Base-by-base conservation (phyloP, 2,113 vertebrate genomes). In the Lipotes vexillifer region DNA sequence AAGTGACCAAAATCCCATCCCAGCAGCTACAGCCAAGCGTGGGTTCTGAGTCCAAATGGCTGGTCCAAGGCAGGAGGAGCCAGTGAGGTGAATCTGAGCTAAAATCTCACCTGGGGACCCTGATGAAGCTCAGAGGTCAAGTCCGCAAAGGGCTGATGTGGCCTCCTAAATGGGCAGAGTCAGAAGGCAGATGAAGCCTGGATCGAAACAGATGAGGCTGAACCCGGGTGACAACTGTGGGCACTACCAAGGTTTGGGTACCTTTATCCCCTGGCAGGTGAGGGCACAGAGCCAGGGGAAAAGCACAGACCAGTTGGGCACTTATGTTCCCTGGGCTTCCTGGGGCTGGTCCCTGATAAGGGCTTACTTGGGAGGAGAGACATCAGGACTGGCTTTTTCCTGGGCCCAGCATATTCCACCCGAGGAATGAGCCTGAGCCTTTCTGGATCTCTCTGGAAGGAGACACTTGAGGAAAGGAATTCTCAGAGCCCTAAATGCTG, bases 161-260 rank as follows among this genome's bases (percentile, higher is more conserved):
- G 55, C 17, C 55, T 33, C 33, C 31, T 68, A 49, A 68, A 2
- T 17, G 29, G n/a, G 72, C 68, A 74, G n/a, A 61, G n/a, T n/a
- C 36, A 77, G 59, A 93, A 65, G 15, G 71, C 33, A 75, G 29
- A 27, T 12, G 36, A 33, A 33, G n/a, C 20, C 65, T 33, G 23
- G 23, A 68, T 0, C 52, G 75, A 88, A 72, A 57, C 13, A 55
- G 57, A 59, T 13, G 1, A 44, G 63, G 33, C 38, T 46, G 52
- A 44, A 69, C 33, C 14, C 17, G 0, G 9, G n/a, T 36, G 57
- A 44, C 55, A 71, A 31, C 9, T 57, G 11, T 2, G 59, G 55
- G 20, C 0, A 2, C 46, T 20, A 5, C 36, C 20, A 33, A 36
- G 31, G 15, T 12, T 29, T 36, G n/a, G 23, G 12, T 1, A 3